phyloP scores from a whole-genome alignment of 2,888 invertebrate genomes.

The Thymelicus sylvestris region DNA sequence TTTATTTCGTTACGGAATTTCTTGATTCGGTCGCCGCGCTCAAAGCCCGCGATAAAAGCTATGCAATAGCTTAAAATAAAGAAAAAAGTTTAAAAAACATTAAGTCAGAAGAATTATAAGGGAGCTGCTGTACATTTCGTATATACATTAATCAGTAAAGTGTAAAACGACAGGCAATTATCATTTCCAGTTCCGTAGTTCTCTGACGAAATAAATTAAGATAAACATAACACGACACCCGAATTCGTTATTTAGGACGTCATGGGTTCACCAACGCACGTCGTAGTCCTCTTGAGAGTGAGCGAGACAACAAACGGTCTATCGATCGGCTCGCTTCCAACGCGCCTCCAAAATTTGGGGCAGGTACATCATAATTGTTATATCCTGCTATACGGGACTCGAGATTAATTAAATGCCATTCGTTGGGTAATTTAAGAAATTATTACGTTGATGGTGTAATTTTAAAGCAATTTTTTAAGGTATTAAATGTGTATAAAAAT shows the following conservation, averaged over 20 bases:
- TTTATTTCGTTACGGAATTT: too few relatives aligned
- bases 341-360: conserved; percentile 42
- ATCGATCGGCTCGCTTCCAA: conserved; percentile 31
- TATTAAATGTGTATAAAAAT: too few relatives aligned
- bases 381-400: conserved; percentile 21
- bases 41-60: too few relatives aligned
- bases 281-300: conserved; percentile 25
- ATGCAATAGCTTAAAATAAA: too few relatives aligned
- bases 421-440: neutral
- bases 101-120: too few relatives aligned
- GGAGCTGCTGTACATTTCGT: too few relatives aligned
- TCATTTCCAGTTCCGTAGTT: neutral
- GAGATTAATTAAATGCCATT: neutral
- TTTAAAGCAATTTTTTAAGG: too few relatives aligned
- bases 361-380: conserved; percentile 43
- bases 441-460: too few relatives aligned
- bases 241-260: conserved; percentile 32
- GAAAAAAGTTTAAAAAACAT: too few relatives aligned
- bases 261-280: conserved; percentile 21
- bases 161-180: neutral
- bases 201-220: neutral
- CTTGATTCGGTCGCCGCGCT: too few relatives aligned
- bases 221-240: conserved; percentile 10
- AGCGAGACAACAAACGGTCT: conserved; percentile 23
- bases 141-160: neutral